Percentiles rank a stretch among this genome's conserved stretches.
Conservation (phyloP, 2,888 invertebrate species). For the Ephialtes manifestator region DNA sequence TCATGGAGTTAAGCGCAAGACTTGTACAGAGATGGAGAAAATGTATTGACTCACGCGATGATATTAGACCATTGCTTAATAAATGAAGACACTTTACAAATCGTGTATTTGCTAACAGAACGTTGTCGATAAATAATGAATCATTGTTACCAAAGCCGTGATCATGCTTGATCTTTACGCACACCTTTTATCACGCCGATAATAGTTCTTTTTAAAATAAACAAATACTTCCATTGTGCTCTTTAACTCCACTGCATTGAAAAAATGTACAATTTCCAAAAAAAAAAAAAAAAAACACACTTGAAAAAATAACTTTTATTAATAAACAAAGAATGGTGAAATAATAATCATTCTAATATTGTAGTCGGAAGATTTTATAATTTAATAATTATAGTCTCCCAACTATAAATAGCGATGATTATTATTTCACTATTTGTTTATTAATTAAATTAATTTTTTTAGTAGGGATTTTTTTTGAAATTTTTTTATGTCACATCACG, state of each 20-base stretch:
- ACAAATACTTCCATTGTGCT: conserved; percentile 18
- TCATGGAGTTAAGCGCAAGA: conserved; percentile 34
- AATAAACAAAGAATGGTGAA: too few species aligned
- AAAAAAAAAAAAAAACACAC: too few species aligned
- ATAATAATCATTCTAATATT: too few species aligned
- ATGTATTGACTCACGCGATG: conserved; percentile 56
- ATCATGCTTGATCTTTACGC: conserved; percentile 18
- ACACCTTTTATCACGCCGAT: conserved; percentile 33
- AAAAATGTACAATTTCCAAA: too few species aligned
- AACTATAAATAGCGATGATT: too few species aligned
- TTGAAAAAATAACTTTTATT: too few species aligned
- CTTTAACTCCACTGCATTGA: background rate
- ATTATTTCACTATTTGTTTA: too few species aligned
- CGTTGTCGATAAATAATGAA: conserved; percentile 8
- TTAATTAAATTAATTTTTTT: too few species aligned
- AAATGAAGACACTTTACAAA: background rate
- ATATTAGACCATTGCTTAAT: conserved; percentile 3
- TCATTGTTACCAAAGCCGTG: conserved; percentile 20
- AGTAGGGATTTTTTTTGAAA: too few species aligned
- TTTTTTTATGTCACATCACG: too few species aligned
- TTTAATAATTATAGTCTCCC: too few species aligned
- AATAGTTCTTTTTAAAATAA: conserved; percentile 3
- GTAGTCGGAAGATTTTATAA: too few species aligned
- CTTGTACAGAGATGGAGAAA: conserved; percentile 47
- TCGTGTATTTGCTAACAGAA: background rate